A percentile compares a stretch with the other conserved stretches of the same genome.
These are phyloP conservation scores for Acrobeloides nanus DNA, from an alignment of 2,888 invertebrate species.

Conservation along the genomic window DNA sequence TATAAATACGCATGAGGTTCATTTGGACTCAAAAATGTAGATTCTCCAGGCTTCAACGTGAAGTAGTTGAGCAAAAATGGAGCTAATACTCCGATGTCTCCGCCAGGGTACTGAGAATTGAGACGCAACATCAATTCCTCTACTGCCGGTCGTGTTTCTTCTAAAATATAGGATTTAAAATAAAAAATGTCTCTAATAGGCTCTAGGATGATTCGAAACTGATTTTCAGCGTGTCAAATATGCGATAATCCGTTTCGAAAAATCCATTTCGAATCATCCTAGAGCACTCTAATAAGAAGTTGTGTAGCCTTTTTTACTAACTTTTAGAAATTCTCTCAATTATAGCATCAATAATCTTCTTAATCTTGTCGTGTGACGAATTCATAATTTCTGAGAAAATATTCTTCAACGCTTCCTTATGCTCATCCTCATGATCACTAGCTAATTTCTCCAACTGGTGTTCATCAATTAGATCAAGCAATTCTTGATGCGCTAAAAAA, in stretches of 20 bases:
- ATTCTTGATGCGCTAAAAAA: slow-evolving; percentile 21
- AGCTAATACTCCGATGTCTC: slow-evolving; percentile 69
- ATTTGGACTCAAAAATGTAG: slow-evolving; percentile 83
- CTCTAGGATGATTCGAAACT: slow-evolving; percentile 9
- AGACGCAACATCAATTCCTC: slow-evolving; percentile 61
- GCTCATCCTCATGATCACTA: slow-evolving; percentile 7
- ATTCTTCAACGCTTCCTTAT: slow-evolving; percentile 18
- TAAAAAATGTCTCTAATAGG: neutral
- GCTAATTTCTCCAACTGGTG: slow-evolving; percentile 14
- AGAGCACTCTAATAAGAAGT: neutral
- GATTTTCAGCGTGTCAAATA: slow-evolving; percentile 6
- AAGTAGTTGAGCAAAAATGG: slow-evolving; percentile 85
- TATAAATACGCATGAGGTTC: slow-evolving; percentile 89
- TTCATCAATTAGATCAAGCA: slow-evolving; percentile 23
- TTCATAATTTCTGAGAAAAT: slow-evolving; percentile 43
- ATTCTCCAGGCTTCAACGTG: slow-evolving; percentile 74
- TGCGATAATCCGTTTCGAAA: no score
- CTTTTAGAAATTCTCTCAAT: slow-evolving; percentile 16
- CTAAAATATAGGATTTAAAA: neutral
- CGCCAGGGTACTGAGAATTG: slow-evolving; percentile 57
- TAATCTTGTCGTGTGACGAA: slow-evolving; percentile 22
- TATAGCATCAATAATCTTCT: slow-evolving; percentile 16
- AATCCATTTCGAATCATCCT: no score
- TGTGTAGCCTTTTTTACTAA: neutral
- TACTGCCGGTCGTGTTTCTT: no score